Conservation (phyloP, 2,888 invertebrate genomes). For the Sympetrum striolatum region DNA sequence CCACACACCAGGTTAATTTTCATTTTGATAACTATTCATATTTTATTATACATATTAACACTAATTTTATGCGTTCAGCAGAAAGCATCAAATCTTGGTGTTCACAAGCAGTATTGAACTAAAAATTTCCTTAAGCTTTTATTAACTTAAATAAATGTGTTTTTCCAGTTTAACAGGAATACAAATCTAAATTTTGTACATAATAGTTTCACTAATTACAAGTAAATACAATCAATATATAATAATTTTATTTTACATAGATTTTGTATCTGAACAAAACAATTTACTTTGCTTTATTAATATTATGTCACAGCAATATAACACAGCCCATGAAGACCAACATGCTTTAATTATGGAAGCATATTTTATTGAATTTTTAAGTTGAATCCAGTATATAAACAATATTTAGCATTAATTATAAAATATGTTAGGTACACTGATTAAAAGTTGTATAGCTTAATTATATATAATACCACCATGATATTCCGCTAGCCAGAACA, state of each 20-base stretch:
- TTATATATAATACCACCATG: background rate
- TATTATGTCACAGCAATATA: background rate
- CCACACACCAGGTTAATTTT: background rate
- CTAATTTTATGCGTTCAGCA: too few relatives aligned
- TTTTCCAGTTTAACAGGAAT: too few relatives aligned
- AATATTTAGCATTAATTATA: slow-evolving; percentile 7
- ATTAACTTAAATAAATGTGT: too few relatives aligned
- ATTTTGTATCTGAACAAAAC: too few relatives aligned
- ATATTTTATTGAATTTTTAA: background rate
- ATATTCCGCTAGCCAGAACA: background rate
- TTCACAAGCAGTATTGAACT: too few relatives aligned
- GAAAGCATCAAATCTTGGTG: too few relatives aligned
- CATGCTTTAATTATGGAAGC: background rate
- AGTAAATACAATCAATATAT: too few relatives aligned
- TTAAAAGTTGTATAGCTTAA: background rate
- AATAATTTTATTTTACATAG: too few relatives aligned
- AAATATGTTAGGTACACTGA: background rate
- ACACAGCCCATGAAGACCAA: background rate
- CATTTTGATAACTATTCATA: background rate
- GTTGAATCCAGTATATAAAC: background rate
- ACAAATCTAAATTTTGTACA: too few relatives aligned
- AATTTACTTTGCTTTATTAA: background rate
- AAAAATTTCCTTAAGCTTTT: too few relatives aligned
- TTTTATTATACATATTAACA: too few relatives aligned
- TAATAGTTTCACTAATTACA: too few relatives aligned